Conservation (phyloP, 2,888 invertebrate genomes). For the Machimus rusticus region DNA sequence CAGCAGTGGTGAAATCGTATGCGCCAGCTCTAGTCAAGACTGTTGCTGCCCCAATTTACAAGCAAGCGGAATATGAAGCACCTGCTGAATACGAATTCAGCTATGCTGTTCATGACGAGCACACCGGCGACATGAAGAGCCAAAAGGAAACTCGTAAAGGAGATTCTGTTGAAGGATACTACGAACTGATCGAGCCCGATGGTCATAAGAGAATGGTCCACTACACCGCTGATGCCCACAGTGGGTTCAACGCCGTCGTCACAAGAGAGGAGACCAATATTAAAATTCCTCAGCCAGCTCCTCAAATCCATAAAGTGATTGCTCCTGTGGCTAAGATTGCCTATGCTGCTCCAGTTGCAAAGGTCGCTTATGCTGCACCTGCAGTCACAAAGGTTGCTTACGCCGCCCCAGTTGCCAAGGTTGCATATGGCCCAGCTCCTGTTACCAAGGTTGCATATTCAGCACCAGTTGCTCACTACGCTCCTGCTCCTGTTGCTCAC, state of each 20-base stretch:
- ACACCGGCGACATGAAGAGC: slow-evolving; percentile 65
- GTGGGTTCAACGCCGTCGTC: slow-evolving; percentile 67
- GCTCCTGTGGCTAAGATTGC: slow-evolving; percentile 50
- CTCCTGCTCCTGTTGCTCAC: slow-evolving; percentile 34
- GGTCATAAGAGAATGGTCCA: slow-evolving; percentile 65
- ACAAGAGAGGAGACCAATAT: slow-evolving; percentile 60
- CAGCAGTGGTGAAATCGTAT: neutral
- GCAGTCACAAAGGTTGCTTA: slow-evolving; percentile 38
- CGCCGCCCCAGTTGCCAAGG: slow-evolving; percentile 28
- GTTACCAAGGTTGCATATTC: slow-evolving; percentile 54
- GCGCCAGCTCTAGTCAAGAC: slow-evolving; percentile 34
- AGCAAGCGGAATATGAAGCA: slow-evolving; percentile 50
- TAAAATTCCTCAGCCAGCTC: slow-evolving; percentile 56
- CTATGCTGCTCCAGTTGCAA: slow-evolving; percentile 47
- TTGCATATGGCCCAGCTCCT: slow-evolving; percentile 50
- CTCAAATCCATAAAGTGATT: slow-evolving; percentile 49
- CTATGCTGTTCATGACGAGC: slow-evolving; percentile 63
- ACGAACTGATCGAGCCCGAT: slow-evolving; percentile 65
- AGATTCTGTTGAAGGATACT: slow-evolving; percentile 65
- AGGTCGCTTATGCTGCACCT: slow-evolving; percentile 31
- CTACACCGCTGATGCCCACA: slow-evolving; percentile 64
- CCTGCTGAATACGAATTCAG: slow-evolving; percentile 59
- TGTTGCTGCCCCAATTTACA: slow-evolving; percentile 36
- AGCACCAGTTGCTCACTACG: slow-evolving; percentile 58
- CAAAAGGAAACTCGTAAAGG: slow-evolving; percentile 65